Evolutionary conservation across 2,888 invertebrate species (phyloP).

Genomic region (Portevinia maculata): DNA sequence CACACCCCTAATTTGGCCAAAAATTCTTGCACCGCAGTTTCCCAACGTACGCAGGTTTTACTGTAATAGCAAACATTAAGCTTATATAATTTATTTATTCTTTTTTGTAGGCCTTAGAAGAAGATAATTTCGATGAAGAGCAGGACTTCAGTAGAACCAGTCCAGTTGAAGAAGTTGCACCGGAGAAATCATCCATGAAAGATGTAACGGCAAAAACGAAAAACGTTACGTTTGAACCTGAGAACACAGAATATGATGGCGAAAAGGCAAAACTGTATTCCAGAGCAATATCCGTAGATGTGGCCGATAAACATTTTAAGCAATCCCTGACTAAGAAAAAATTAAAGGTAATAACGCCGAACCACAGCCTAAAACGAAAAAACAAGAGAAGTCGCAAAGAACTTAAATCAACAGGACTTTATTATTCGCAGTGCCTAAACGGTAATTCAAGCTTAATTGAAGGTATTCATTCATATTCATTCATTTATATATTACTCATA

Average conservation of each 20-base stretch:
- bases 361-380: slow-evolving; percentile 56
- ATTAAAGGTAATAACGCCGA: slow-evolving; percentile 42
- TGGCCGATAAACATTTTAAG: slow-evolving; percentile 42
- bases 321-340: slow-evolving; percentile 53
- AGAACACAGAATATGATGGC: slow-evolving; percentile 34
- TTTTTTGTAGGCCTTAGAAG: slow-evolving; percentile 43
- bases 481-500: neutral
- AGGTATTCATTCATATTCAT: slow-evolving; percentile 40
- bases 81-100: too few species aligned
- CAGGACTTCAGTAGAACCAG: slow-evolving; percentile 15
- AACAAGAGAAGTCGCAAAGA: slow-evolving; percentile 60
- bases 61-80: too few species aligned
- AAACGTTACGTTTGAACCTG: slow-evolving; percentile 66
- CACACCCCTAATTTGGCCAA: too few species aligned
- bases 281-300: slow-evolving; percentile 42
- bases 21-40: too few species aligned
- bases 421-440: slow-evolving; percentile 5
- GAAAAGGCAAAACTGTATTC: slow-evolving; percentile 57
- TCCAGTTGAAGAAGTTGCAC: slow-evolving; percentile 32
- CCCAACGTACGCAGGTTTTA: too few species aligned
- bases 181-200: slow-evolving; percentile 12
- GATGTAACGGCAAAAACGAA: slow-evolving; percentile 48
- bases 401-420: slow-evolving; percentile 60
- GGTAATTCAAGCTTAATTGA: slow-evolving; percentile 4
- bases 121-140: slow-evolving; percentile 40